These are phyloP conservation scores for Willowsia nigromaculata DNA, from an alignment of 2,888 invertebrate species.

Conservation along the genomic window DNA sequence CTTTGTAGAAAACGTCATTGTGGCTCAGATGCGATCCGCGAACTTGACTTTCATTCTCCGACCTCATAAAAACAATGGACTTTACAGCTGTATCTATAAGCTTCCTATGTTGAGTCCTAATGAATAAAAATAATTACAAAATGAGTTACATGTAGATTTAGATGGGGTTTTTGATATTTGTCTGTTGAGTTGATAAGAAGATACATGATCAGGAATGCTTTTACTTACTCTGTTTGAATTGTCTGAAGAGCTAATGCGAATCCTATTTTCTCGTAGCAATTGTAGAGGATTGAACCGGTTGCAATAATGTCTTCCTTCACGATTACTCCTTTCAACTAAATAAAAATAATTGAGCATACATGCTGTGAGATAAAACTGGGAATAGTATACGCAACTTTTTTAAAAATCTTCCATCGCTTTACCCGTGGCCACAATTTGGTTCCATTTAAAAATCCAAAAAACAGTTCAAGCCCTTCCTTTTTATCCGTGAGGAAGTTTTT, in stretches of 20 bases:
- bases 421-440: conserved; percentile 72
- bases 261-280: conserved; percentile 90
- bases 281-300: conserved; percentile 84
- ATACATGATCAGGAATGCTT: not conserved
- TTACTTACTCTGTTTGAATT: conserved; percentile 83
- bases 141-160: not conserved
- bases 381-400: no score
- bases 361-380: no score
- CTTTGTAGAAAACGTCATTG: conserved; percentile 88
- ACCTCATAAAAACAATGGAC: conserved; percentile 81
- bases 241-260: conserved; percentile 87
- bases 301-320: conserved; percentile 82
- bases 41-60: conserved; percentile 78
- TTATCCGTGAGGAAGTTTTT: conserved; percentile 93
- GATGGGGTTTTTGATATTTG: no score
- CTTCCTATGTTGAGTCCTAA: conserved; percentile 78
- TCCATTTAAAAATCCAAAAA: conserved; percentile 85
- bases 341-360: not conserved
- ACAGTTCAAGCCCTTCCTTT: conserved; percentile 88
- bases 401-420: conserved; percentile 30
- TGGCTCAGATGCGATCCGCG: conserved; percentile 76
- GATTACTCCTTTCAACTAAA: conserved; percentile 81
- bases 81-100: conserved; percentile 84
- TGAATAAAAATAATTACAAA: not conserved
- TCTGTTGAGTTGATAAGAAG: no score